Evolutionary conservation across 2,797 vertebrate genomes (phyloP), one percentile per base, ranked within the genome.

Genomic region (Urophycis tenuis): DNA sequence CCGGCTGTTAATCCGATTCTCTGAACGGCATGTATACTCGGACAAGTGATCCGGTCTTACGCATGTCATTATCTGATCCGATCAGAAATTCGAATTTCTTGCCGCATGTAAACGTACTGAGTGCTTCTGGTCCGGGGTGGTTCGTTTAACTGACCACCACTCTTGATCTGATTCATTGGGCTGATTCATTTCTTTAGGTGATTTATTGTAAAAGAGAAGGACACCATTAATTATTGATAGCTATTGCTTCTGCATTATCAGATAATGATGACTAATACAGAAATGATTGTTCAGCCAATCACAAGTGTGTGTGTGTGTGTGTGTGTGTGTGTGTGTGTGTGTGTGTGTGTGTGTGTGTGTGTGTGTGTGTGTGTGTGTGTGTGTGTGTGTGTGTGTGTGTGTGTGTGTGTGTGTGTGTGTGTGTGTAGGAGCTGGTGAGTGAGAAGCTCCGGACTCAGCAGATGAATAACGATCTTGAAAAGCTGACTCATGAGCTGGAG

Each of bases 401-500:
- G n/a, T n/a, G n/a, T n/a, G n/a, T n/a, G n/a, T n/a, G 71, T 71
- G 22, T 35, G 7, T 74, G 71, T 74, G 53, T 79, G 78, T 49
- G 71, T 69, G 71, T 86, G 80, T 85, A 99, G 97, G 97, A 99
- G 87, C 92, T 99, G 82, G 97, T 98, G 75, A 98, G 92, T 88
- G 97, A 99, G 90, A 99, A 99, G 82, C 79, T 99, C 83, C 95
- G 94, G 87, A 96, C 94, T 32, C 97, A 98, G 81, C 97, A 99
- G 92, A 97, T 95, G 89, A 98, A 96, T 89, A 99, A 99, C 60
- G 97, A 99, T 79, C 93, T 99, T 8, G 97, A 99, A 86, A 99
- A 98, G 85, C 92, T 99, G 85, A 96, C 96, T 39, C 95, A 99
- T 0, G 97, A 99, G 85, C 90, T 99, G 88, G 97, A 99, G 91